Base-by-base conservation (phyloP, 2,113 vertebrate genomes). In the Callipepla squamata region DNA sequence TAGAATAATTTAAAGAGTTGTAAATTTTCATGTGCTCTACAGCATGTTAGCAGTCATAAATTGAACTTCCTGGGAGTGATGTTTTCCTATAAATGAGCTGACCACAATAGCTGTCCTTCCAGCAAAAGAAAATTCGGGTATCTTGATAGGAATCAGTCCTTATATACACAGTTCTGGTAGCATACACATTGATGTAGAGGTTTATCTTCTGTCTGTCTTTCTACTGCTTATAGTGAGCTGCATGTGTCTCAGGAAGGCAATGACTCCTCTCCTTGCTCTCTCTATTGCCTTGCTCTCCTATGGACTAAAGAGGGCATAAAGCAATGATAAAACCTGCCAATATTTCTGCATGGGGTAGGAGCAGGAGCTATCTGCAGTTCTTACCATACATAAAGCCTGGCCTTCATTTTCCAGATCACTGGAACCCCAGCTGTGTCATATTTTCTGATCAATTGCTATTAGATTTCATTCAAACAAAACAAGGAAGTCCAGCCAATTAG, bases 1-100 rank as follows among this genome's bases (percentile, higher is more conserved):
- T 83, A 57, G 78, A 81, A 67, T 88, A 93, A 92, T 70, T 93
- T 89, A 83, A 93, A 96, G 65, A 89, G 87, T 70, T 92, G 78
- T 84, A 91, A 36, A 80, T 89, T 91, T 83, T 75, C 9, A 30
- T 40, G 17, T 40, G 67, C 20, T 87, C 68, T 86, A 51, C 80
- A 69, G 20, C 48, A 66, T 16, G 20, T 48, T 62, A 85, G 25
- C 65, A 76, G 30, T 57, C 76, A 74, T 48, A 80, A 8, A 90
- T 61, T 70, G 80, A 85, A 62, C 61, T 92, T 96, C 47, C 42
- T 89, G n/a, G 34, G 23, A 85, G 21, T 80, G 62, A 80, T 57
- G 26, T 38, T 70, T 87, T 44, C n/a, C n/a, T 78, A 5, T 58
- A 94, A 69, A 53, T 3, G 20, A 95, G 26, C 63, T 66, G 77